Conservation (phyloP, 2,797 vertebrate genomes). For the Oreochromis grahami region DNA sequence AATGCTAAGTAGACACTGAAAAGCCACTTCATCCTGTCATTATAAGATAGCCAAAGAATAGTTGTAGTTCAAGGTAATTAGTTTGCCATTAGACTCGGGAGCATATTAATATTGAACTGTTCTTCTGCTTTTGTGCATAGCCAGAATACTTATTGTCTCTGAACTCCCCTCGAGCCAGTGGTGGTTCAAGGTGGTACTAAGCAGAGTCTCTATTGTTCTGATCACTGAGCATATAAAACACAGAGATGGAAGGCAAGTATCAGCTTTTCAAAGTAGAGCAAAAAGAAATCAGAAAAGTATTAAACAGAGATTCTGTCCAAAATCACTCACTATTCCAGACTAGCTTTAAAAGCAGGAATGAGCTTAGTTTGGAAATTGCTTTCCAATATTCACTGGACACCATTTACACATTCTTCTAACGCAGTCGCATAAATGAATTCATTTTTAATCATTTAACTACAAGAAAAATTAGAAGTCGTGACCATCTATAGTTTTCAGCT, state of each 20-base stretch:
- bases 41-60: background rate
- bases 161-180: background rate
- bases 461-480: background rate
- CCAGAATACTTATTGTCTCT: accelerated
- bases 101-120: background rate
- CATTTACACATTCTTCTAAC: background rate
- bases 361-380: background rate
- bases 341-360: background rate
- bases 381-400: background rate
- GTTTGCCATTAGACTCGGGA: background rate
- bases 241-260: slow-evolving; percentile 4
- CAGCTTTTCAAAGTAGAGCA: background rate
- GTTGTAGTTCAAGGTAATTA: background rate
- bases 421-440: background rate
- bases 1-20: background rate
- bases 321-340: background rate
- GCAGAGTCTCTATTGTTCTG: background rate
- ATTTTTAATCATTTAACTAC: background rate
- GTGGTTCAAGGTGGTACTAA: accelerated
- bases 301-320: background rate
- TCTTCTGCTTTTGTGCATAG: background rate
- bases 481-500: background rate
- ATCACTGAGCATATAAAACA: background rate
- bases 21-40: accelerated
- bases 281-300: background rate